Evolutionary conservation across 2,888 invertebrate species (phyloP), one percentile per base, ranked within the genome.

Genomic region (Drosophila lutescens): DNA sequence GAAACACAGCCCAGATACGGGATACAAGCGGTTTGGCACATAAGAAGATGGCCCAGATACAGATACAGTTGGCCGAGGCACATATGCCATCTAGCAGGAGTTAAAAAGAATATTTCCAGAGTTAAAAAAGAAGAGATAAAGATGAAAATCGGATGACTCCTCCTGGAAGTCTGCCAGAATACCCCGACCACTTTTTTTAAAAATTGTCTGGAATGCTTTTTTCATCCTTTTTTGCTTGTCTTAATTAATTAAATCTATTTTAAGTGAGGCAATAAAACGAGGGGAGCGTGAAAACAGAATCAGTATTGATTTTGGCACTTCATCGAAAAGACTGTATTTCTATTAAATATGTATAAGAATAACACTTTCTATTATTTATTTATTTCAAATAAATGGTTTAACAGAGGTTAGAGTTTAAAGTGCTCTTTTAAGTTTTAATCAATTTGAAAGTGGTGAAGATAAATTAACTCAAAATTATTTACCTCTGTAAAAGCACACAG

Each of bases 1-100:
- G 87, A 86, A 82, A 84, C 82, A 69, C 87, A 86, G 74, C 74
- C 81, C 83, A 86, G 87, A 84, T 78, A 69, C 63, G 79, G 74
- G 66, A 69, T 51, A 84, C 85, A 84, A 76, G 79, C 77, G 74
- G 76, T 73, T 86, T 81, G 84, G 67, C 80, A 81, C 78, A 84
- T 69, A 74, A 84, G 87, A 68, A 74, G 56, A 75, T 74, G 44
- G 47, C 63, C 61, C 77, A 55, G 49, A 62, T 34, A 32, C 54
- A 54, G 67, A 46, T 38, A 38, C n/a, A 20, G 15, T 23, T 17
- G 10, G 10, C 23, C 10, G 43, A 20, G 12, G 12, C 49, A 63
- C 55, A 67, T 67, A 47, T 66, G 66, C 46, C 68, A 65, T 23
- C 15, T 44, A 12, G 17, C 36, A 30, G 20, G 15, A 36, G 34